phyloP scores from a whole-genome alignment of 2,888 invertebrate species.

The Diarsia mendica region DNA sequence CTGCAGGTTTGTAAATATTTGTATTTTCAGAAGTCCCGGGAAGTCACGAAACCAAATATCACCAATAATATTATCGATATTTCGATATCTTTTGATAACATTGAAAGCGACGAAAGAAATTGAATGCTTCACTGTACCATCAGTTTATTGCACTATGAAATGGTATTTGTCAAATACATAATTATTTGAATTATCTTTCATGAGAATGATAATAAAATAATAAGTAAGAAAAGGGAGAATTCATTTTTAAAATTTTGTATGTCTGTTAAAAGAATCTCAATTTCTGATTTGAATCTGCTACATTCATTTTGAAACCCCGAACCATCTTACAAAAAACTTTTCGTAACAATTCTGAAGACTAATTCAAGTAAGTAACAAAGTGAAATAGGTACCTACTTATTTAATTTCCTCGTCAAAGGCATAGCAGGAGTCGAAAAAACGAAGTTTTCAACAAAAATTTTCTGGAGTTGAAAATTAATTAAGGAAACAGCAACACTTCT shows the following conservation, averaged over 20 bases:
- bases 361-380: slow-evolving; percentile 11
- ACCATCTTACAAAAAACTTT: background rate
- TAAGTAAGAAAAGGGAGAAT: too few species aligned
- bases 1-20: background rate
- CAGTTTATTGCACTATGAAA: too few species aligned
- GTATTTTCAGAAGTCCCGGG: background rate
- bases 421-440: slow-evolving; percentile 14
- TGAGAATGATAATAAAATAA: too few species aligned
- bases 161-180: too few species aligned
- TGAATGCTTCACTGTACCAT: too few species aligned
- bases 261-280: background rate
- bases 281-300: background rate
- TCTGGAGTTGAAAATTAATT: slow-evolving; percentile 29
- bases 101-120: background rate
- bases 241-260: background rate
- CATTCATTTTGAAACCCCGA: too few species aligned
- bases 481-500: slow-evolving; percentile 22
- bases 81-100: background rate
- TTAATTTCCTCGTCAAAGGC: slow-evolving; percentile 43
- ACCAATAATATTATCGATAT: too few species aligned
- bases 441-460: slow-evolving; percentile 25
- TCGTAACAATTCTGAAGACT: background rate
- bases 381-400: slow-evolving; percentile 3
- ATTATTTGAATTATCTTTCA: too few species aligned
- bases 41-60: background rate